These are phyloP conservation scores for Ricordea florida DNA, from an alignment of 92 coral and sea anemone genomes.

Conservation along the genomic window DNA sequence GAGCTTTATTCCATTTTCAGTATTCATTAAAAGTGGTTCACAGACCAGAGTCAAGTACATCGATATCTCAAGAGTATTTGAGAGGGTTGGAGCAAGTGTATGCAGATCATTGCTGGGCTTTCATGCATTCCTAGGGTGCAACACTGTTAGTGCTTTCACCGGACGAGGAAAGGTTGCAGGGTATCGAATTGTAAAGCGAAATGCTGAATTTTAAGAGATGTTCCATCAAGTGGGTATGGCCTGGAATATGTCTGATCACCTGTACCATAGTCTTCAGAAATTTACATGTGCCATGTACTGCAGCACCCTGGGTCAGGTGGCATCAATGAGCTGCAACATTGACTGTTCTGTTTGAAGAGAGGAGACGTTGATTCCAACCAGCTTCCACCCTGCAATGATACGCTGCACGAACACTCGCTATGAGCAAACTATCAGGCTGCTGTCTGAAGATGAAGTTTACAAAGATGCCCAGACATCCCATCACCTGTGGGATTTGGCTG, in stretches of 20 bases:
- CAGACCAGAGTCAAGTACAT: constrained; percentile 27
- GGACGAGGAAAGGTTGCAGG: constrained; percentile 28
- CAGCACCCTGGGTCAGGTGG: constrained; percentile 3
- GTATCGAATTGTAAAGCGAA: neutral
- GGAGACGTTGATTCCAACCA: constrained; percentile 61
- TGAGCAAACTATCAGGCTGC: constrained; percentile 28
- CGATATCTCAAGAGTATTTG: constrained; percentile 8
- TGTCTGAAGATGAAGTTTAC: constrained; percentile 38
- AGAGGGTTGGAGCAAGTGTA: constrained; percentile 1
- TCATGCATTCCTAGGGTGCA: constrained; percentile 55
- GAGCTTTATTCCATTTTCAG: constrained; percentile 4
- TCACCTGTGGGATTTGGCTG: constrained; percentile 52
- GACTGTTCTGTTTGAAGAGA: constrained; percentile 43
- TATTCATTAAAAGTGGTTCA: constrained; percentile 22
- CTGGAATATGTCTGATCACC: constrained; percentile 34
- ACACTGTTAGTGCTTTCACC: constrained; percentile 53
- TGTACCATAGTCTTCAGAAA: constrained; percentile 27
- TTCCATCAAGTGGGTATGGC: constrained; percentile 30
- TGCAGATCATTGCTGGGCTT: constrained; percentile 37
- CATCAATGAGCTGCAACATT: constrained; percentile 44
- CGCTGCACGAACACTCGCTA: constrained; percentile 14
- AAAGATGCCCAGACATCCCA: constrained; percentile 45
- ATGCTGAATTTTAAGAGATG: constrained; percentile 3
- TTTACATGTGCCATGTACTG: constrained; percentile 47
- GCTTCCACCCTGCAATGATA: constrained; percentile 54